phyloP scores from a whole-genome alignment of 2,797 vertebrate species.

The Rhinoraja longicauda region DNA sequence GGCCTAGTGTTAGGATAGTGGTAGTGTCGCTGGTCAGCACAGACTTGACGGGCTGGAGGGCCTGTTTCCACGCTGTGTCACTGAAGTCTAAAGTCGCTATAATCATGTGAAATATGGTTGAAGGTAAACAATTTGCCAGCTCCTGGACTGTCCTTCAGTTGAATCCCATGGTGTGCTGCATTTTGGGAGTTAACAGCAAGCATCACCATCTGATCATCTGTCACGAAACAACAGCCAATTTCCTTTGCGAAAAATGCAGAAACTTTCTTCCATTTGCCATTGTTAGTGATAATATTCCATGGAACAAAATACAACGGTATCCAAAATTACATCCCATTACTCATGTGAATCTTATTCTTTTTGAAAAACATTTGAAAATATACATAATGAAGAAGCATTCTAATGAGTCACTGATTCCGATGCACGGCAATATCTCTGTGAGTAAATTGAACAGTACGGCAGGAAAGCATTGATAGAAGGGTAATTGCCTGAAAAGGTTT shows the following conservation, averaged over 20 bases:
- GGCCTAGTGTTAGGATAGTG: too few species aligned
- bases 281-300: too few species aligned
- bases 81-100: too few species aligned
- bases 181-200: not conserved
- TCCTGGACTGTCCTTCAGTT: not conserved
- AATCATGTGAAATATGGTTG: not conserved
- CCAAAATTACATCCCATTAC: slow-evolving; percentile 2
- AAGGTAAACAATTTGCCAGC: not conserved
- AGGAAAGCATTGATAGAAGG: not conserved
- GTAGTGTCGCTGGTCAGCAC: too few species aligned
- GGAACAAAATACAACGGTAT: not conserved
- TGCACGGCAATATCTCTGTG: not conserved
- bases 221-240: not conserved
- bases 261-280: not conserved
- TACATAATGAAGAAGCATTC: slow-evolving; percentile 18
- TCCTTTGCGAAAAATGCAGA: not conserved
- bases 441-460: slow-evolving; percentile 12
- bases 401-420: slow-evolving; percentile 2
- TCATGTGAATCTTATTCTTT: not conserved
- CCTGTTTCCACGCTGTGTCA: too few species aligned
- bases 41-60: too few species aligned
- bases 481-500: slow-evolving; percentile 28
- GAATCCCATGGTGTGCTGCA: not conserved
- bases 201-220: not conserved
- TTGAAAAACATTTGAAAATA: slow-evolving; percentile 26